Evolutionary conservation across 2,888 invertebrate species (phyloP), one percentile per base, ranked within the genome.

Genomic region (Rotaria socialis): DNA sequence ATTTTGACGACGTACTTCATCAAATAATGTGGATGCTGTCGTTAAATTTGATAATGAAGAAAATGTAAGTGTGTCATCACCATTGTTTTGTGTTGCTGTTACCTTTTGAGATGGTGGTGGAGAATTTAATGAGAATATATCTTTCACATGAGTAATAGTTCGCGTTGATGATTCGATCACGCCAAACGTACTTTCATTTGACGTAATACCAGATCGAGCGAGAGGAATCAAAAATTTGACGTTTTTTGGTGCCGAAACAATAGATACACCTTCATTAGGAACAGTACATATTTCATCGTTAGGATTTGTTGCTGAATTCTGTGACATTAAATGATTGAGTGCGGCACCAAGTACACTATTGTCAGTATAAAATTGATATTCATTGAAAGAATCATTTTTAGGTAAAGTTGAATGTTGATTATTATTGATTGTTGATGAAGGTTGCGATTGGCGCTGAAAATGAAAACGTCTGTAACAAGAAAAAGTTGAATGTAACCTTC

Each of bases 211-310:
- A 10, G 80, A 80, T 47, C 80, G 43, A 41, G 8, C 41, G 0
- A 80, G 10, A 24, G 80, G 80, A 47, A 80, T 80, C n/a, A 80
- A n/a, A 80, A 80, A 80, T 80, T 80, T 80, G 6, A 80, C 80
- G n/a, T 80, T 80, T 47, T 80, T 80, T n/a, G 80, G 80, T 47
- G 43, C 47, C 4, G 80, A 47, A 14, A 47, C 43, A n/a, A 80
- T 80, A n/a, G 47, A 80, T n/a, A 80, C 47, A 19, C 24, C 16
- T 1, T 80, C 47, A n/a, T 80, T 47, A 24, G 24, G 24, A 80
- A 11, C 11, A 4, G 22, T 43, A n/a, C n/a, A 1, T 24, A 19
- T 47, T 80, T 47, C 80, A 80, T 47, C 80, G 19, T 3, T 35
- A 14, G 67, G 19, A 14, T 41, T 27, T 0, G 1, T 43, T 11